A percentile compares a stretch with the other conserved stretches of the same genome.
Conservation (phyloP, 2,797 vertebrate species). For the Myioborus miniatus region DNA sequence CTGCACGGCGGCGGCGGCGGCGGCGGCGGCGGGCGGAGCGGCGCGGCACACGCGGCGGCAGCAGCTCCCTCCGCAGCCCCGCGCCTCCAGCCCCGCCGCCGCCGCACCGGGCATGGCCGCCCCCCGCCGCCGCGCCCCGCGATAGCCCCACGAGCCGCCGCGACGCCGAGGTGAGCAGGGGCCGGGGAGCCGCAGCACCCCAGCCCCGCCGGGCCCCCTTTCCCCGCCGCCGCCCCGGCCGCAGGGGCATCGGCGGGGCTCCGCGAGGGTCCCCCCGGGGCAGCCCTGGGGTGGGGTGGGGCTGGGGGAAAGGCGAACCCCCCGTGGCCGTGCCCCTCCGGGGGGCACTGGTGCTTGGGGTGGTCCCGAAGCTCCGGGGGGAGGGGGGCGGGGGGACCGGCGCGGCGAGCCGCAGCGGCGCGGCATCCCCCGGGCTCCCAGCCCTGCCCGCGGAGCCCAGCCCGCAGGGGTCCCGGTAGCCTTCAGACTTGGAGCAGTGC, state of each 20-base stretch:
- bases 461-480: background rate
- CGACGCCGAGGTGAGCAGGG: constrained; percentile 44
- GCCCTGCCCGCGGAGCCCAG: background rate
- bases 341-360: background rate
- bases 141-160: background rate
- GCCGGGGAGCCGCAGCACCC: background rate
- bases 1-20: background rate
- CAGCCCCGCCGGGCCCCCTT: background rate
- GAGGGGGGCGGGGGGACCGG: background rate
- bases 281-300: background rate
- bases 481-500: too few relatives aligned
- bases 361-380: background rate
- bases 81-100: background rate
- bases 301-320: background rate
- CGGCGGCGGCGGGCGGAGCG: constrained; percentile 9
- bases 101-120: constrained; percentile 47
- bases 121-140: background rate
- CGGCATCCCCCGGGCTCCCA: background rate
- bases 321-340: background rate
- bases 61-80: background rate
- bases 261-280: background rate
- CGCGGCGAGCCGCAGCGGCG: background rate
- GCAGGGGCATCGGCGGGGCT: background rate
- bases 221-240: background rate
- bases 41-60: constrained; percentile 53